A percentile compares a stretch with the other conserved stretches of the same genome.
Evolutionary conservation across 1,140 invertebrate genomes (phyloP).

Genomic region (Saxidomus purpurata): DNA sequence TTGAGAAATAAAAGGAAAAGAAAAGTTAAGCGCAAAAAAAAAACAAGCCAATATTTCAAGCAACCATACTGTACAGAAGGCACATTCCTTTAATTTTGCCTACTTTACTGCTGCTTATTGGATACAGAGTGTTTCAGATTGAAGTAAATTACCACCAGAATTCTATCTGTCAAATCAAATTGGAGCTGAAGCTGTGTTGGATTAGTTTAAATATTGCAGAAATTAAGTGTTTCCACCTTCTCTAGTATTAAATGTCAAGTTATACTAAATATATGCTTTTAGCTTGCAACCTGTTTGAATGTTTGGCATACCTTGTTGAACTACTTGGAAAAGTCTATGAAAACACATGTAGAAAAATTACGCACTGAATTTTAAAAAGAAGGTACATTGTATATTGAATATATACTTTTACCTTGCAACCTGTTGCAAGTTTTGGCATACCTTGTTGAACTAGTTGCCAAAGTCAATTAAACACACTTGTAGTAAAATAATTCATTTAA

Average conservation of each 20-base stretch:
- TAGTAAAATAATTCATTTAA: no score
- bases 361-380: no score
- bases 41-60: no score
- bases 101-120: neutral
- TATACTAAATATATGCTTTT: neutral
- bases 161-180: conserved; percentile 19
- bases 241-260: conserved; percentile 29
- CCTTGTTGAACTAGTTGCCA: no score
- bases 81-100: neutral
- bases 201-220: neutral
- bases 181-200: neutral
- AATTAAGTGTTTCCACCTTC: conserved; percentile 57
- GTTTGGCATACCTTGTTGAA: neutral
- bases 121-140: conserved; percentile 1
- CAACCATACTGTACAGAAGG: neutral
- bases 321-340: neutral
- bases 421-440: no score
- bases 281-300: conserved; percentile 19
- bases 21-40: no score
- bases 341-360: neutral
- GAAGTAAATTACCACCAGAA: neutral
- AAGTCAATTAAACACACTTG: no score
- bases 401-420: no score
- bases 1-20: no score
- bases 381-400: no score